Percentiles rank a stretch among this genome's conserved stretches.
Conservation (phyloP, 1,140 invertebrate species). For the Drosophila mauritiana region DNA sequence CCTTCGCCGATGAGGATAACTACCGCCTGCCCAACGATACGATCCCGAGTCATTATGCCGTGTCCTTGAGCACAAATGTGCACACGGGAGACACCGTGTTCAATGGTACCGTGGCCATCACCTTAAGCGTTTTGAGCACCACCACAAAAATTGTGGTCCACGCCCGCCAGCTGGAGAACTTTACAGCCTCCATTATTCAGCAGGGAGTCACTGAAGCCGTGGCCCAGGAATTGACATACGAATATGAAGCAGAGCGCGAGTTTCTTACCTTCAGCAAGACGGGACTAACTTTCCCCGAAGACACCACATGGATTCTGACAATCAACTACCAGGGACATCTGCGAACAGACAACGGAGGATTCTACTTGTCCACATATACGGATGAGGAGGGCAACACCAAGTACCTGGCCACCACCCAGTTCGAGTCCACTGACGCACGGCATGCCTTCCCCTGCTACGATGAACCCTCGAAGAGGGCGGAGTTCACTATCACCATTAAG, state of each 20-base stretch:
- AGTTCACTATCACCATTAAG: slow-evolving; percentile 89
- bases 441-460: slow-evolving; percentile 95
- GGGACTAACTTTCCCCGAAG: slow-evolving; percentile 51
- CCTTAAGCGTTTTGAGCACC: slow-evolving; percentile 67
- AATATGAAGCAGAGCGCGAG: slow-evolving; percentile 55
- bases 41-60: slow-evolving; percentile 87
- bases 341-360: slow-evolving; percentile 88
- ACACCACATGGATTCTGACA: slow-evolving; percentile 82
- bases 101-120: slow-evolving; percentile 87
- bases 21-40: slow-evolving; percentile 87
- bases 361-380: slow-evolving; percentile 92
- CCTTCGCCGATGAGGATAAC: slow-evolving; percentile 46
- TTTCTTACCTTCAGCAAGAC: slow-evolving; percentile 63
- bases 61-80: slow-evolving; percentile 87
- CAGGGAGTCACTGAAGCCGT: neutral
- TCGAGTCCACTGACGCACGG: slow-evolving; percentile 92
- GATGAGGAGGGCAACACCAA: slow-evolving; percentile 85
- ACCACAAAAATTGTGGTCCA: slow-evolving; percentile 85
- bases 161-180: slow-evolving; percentile 71
- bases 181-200: slow-evolving; percentile 46
- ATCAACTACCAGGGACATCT: slow-evolving; percentile 86
- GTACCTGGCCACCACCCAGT: slow-evolving; percentile 91
- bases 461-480: slow-evolving; percentile 93
- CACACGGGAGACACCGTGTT: slow-evolving; percentile 85
- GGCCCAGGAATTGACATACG: neutral